These are phyloP conservation scores for Hemicordylus capensis DNA, from an alignment of 2,113 vertebrate species.

Conservation along the genomic window DNA sequence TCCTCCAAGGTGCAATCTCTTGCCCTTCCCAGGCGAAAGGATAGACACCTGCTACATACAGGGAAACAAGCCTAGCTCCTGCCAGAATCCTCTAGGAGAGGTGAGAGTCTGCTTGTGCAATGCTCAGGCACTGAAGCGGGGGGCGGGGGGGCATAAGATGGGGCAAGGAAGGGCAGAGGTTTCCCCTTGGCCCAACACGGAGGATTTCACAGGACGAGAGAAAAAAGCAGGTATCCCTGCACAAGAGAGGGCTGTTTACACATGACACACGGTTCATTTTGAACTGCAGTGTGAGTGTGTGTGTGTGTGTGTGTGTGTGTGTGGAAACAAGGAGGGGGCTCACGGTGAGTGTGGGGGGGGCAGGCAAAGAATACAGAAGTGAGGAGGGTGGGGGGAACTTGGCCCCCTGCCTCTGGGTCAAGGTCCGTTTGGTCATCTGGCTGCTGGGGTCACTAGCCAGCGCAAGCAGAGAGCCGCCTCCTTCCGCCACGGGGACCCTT, in stretches of 20 bases:
- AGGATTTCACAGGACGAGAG: not conserved
- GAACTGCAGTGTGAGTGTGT: too few relatives aligned
- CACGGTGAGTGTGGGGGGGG: not conserved
- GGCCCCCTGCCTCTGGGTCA: not conserved
- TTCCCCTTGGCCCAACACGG: not conserved
- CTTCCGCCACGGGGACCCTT: too few relatives aligned
- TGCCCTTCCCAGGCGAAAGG: too few relatives aligned
- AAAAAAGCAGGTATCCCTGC: not conserved
- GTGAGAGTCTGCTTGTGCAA: not conserved
- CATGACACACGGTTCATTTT: too few relatives aligned
- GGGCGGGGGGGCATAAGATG: not conserved
- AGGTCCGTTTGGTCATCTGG: not conserved
- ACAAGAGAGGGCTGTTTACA: too few relatives aligned
- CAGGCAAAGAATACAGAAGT: too few relatives aligned
- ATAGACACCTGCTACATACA: not conserved
- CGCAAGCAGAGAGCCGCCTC: not conserved
- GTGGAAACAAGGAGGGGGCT: not conserved
- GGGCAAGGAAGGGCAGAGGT: not conserved
- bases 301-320: too few relatives aligned
- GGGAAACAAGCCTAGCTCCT: not conserved
- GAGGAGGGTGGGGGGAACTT: too few relatives aligned
- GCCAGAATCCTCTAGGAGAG: too few relatives aligned
- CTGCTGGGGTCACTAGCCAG: not conserved
- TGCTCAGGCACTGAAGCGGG: not conserved
- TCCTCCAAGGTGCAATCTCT: not conserved